These are phyloP conservation scores for Mercenaria mercenaria DNA, from an alignment of 1,140 invertebrate species.

Conservation along the genomic window DNA sequence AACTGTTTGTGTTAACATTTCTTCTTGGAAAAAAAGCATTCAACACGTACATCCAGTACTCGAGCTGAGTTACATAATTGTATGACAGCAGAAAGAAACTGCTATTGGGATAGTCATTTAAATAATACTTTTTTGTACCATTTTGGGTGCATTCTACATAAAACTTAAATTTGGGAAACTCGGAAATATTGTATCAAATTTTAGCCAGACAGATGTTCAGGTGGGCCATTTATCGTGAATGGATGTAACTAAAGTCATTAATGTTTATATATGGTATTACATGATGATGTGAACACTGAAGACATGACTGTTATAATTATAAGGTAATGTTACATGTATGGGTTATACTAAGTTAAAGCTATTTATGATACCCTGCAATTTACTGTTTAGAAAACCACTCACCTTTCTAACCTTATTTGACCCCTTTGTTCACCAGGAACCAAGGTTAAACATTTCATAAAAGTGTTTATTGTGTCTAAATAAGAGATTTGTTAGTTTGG, in stretches of 20 bases:
- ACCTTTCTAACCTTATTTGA: conserved; percentile 19
- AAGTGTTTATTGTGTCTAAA: conserved; percentile 21
- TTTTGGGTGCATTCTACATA: too few relatives aligned
- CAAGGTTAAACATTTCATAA: conserved; percentile 9
- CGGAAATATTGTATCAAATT: too few relatives aligned
- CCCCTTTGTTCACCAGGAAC: conserved; percentile 20
- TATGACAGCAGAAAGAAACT: too few relatives aligned
- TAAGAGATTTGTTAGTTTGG: conserved; percentile 15
- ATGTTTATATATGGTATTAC: background rate
- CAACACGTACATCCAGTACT: too few relatives aligned
- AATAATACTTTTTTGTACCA: too few relatives aligned
- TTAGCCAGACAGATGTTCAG: background rate
- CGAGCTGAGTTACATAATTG: too few relatives aligned
- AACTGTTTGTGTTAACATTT: too few relatives aligned
- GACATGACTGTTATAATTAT: conserved; percentile 18
- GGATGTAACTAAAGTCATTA: conserved; percentile 4
- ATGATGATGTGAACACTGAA: conserved; percentile 3
- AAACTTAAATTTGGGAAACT: too few relatives aligned
- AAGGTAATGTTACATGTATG: background rate
- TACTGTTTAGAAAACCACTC: conserved; percentile 2
- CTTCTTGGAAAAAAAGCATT: too few relatives aligned
- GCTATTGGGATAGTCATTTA: too few relatives aligned
- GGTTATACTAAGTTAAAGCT: conserved; percentile 1
- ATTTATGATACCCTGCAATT: conserved; percentile 14
- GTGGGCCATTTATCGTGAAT: background rate